phyloP scores from a whole-genome alignment of 2,797 vertebrate species.

The Crocodylus rhombifer region DNA sequence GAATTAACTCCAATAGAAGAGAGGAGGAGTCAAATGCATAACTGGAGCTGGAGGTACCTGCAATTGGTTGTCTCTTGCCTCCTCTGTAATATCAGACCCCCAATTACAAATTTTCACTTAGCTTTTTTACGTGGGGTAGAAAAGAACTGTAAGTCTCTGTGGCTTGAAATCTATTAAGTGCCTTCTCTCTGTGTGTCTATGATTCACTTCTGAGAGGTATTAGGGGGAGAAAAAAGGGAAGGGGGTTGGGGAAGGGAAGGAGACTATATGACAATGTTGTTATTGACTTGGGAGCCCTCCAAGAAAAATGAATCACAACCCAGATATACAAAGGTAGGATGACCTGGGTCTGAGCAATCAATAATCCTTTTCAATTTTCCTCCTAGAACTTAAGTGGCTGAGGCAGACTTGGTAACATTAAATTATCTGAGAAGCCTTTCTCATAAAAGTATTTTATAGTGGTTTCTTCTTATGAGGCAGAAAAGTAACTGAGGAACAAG shows the following conservation, averaged over 20 bases:
- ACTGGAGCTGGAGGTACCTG: conserved; percentile 74
- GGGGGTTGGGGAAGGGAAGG: neutral
- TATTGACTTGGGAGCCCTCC: conserved; percentile 31
- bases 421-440: conserved; percentile 4
- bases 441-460: conserved; percentile 6
- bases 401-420: conserved; percentile 2
- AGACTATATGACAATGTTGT: neutral
- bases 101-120: conserved; percentile 39
- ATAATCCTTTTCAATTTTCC: conserved; percentile 46
- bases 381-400: conserved; percentile 33
- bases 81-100: conserved; percentile 68
- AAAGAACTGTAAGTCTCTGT: neutral
- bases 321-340: conserved; percentile 26
- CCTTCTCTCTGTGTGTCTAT: conserved; percentile 32
- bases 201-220: conserved; percentile 13
- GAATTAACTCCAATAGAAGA: conserved; percentile 80
- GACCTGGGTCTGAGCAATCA: neutral
- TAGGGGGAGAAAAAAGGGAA: neutral
- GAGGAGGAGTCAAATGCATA: conserved; percentile 76
- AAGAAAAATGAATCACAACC: neutral
- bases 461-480: conserved; percentile 32
- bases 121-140: conserved; percentile 67
- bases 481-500: conserved; percentile 41
- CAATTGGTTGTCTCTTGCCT: conserved; percentile 77
- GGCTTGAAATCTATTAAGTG: neutral